Evolutionary conservation across 2,113 vertebrate species (phyloP).

Genomic region (Chaetops frenatus): DNA sequence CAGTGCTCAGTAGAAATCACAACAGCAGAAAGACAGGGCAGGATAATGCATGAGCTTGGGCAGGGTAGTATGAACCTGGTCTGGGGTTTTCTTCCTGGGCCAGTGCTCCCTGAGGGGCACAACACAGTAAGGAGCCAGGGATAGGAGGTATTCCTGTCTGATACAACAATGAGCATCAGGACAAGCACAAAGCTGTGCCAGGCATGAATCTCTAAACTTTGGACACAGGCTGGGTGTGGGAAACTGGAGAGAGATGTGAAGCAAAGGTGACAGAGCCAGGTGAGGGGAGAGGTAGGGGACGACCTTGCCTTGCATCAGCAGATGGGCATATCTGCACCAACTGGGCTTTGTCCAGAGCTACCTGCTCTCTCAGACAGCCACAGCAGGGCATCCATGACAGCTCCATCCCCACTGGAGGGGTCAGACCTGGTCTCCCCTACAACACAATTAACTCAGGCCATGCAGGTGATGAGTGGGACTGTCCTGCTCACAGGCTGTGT

Average conservation of each 20-base stretch:
- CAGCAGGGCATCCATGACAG: fast-evolving
- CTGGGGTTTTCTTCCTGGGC: not conserved
- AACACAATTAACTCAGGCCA: not conserved
- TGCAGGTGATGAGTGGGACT: not conserved
- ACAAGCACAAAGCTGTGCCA: not conserved
- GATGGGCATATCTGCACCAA: not conserved
- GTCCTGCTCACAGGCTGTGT: not conserved
- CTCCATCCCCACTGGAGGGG: not conserved
- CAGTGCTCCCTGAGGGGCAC: not conserved
- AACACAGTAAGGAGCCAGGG: not conserved
- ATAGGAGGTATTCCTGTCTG: not conserved
- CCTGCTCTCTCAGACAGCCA: not conserved
- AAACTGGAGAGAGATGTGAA: not conserved
- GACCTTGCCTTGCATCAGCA: not conserved
- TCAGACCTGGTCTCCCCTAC: not conserved
- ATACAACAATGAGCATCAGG: not conserved
- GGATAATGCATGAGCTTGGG: not conserved
- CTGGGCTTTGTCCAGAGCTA: not conserved
- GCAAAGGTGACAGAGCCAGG: not conserved
- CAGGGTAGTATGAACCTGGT: not conserved
- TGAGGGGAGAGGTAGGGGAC: not conserved
- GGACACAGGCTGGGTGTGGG: not conserved
- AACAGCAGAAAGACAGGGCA: not conserved
- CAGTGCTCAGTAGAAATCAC: fast-evolving
- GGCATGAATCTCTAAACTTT: fast-evolving